Percentiles rank a stretch among this genome's conserved stretches.
Conservation (phyloP, 1,140 invertebrate species). For the Cataglyphis hispanica region DNA sequence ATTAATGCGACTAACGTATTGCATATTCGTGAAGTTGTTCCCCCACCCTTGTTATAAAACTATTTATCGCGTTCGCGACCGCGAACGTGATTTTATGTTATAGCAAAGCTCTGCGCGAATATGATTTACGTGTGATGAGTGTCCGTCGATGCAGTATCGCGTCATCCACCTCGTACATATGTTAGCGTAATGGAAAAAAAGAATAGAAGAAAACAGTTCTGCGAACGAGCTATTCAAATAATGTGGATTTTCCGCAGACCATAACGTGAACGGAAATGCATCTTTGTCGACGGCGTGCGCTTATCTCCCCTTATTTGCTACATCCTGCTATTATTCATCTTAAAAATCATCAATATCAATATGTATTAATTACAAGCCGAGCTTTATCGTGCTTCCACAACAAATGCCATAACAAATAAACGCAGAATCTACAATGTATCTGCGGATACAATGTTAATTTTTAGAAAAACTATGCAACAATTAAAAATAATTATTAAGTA, state of each 20-base stretch:
- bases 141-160: not conserved
- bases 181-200: not conserved
- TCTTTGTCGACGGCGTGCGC: not conserved
- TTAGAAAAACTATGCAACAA: constrained; percentile 1
- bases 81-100: constrained; percentile 19
- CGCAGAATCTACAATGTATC: not conserved
- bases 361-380: constrained; percentile 12
- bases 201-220: not conserved
- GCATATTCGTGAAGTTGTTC: not conserved
- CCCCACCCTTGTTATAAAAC: not conserved
- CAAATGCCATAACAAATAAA: not conserved
- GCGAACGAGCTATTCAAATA: not conserved
- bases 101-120: not conserved
- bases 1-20: constrained; percentile 38
- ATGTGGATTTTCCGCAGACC: not conserved
- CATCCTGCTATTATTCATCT: constrained; percentile 34
- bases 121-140: not conserved
- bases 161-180: not conserved
- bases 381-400: constrained; percentile 11
- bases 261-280: not conserved
- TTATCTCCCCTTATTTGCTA: constrained; percentile 42
- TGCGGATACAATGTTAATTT: not conserved
- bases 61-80: constrained; percentile 33
- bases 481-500: no score
- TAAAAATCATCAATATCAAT: constrained; percentile 49